Conservation (phyloP, 2,888 invertebrate genomes). For the Siphlonurus alternatus region DNA sequence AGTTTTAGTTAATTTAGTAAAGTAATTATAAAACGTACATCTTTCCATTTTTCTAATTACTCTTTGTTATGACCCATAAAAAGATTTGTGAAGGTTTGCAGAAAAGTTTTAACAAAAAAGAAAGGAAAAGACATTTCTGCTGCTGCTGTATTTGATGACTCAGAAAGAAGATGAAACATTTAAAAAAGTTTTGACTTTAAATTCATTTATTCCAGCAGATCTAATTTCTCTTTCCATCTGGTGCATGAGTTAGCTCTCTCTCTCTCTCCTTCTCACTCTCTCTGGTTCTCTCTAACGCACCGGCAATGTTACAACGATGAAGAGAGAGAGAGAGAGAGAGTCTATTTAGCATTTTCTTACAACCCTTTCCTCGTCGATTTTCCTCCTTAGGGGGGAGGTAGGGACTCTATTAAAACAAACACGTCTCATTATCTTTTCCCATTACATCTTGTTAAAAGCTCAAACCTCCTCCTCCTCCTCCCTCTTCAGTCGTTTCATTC, state of each 20-base stretch:
- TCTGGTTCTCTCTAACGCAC: neutral
- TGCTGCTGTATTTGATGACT: no score
- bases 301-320: neutral
- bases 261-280: neutral
- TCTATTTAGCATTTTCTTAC: neutral
- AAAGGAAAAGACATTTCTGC: no score
- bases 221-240: neutral
- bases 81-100: no score
- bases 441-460: neutral
- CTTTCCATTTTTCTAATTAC: no score
- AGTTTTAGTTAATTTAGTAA: no score
- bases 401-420: neutral
- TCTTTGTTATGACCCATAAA: no score
- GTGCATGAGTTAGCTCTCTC: neutral
- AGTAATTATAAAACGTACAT: no score
- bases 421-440: neutral
- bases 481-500: neutral
- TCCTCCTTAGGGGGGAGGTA: neutral
- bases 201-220: neutral
- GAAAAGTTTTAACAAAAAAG: no score
- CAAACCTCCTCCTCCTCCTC: neutral
- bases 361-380: neutral
- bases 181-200: neutral
- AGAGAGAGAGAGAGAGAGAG: no score
- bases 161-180: no score